Evolutionary conservation across 2,888 invertebrate species (phyloP).

Genomic region (Epinotia ramella): DNA sequence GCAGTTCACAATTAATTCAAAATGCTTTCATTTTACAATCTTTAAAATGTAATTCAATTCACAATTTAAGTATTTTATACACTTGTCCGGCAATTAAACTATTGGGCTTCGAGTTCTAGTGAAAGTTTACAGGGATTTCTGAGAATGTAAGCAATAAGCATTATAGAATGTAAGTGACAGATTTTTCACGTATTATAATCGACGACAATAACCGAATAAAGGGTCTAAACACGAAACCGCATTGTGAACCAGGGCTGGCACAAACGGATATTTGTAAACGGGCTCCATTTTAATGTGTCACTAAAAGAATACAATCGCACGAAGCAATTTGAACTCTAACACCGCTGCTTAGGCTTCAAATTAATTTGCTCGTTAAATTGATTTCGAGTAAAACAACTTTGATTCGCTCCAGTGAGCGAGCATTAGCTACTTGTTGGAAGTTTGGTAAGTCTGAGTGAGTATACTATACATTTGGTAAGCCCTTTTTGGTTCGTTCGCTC

Average conservation of each 20-base stretch:
- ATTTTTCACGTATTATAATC: conserved; percentile 1
- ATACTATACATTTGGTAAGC: conserved; percentile 28
- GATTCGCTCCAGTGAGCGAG: conserved; percentile 34
- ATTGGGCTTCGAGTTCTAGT: too few species aligned
- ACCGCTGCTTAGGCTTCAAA: neutral
- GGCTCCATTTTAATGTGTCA: conserved; percentile 56
- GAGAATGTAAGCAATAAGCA: too few species aligned
- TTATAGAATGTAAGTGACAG: neutral
- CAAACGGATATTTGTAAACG: conserved; percentile 54
- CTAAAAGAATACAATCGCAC: conserved; percentile 47
- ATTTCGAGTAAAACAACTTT: conserved; percentile 43
- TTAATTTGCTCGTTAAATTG: neutral
- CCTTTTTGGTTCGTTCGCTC: conserved; percentile 22
- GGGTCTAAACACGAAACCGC: conserved; percentile 52
- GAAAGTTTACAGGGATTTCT: too few species aligned
- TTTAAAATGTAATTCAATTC: too few species aligned
- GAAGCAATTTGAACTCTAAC: conserved; percentile 44
- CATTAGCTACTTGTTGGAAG: conserved; percentile 37
- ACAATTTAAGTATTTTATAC: too few species aligned
- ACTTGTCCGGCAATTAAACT: too few species aligned
- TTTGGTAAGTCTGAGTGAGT: conserved; percentile 35
- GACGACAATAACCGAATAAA: conserved; percentile 46
- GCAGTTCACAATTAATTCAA: too few species aligned
- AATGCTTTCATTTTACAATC: too few species aligned
- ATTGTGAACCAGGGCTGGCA: conserved; percentile 50